A percentile compares a stretch with the other conserved stretches of the same genome.
Evolutionary conservation across 2,113 vertebrate species (phyloP).

Genomic region (Catharus minimus): DNA sequence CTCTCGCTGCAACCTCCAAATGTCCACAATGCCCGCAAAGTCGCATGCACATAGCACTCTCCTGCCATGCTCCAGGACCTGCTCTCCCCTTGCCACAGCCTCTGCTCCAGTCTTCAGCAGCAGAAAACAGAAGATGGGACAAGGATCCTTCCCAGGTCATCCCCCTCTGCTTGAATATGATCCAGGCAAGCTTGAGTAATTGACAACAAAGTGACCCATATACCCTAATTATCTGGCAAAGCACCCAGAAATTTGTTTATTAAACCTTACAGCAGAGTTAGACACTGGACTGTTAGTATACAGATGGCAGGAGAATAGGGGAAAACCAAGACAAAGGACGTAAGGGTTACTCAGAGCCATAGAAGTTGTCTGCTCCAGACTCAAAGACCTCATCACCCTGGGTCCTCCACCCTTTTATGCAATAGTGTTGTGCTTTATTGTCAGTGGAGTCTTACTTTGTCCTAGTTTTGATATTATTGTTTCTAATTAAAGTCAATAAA

Average conservation of each 20-base stretch:
- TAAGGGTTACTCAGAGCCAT: background rate
- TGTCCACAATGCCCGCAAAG: accelerated
- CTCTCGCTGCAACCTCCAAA: accelerated
- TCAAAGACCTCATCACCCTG: background rate
- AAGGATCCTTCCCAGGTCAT: background rate
- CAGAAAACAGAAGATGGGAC: background rate
- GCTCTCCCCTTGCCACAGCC: background rate
- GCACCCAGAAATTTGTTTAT: background rate
- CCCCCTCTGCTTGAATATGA: background rate
- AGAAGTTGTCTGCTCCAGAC: background rate
- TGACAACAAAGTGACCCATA: background rate
- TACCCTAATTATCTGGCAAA: background rate
- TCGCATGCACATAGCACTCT: accelerated
- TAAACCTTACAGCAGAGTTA: background rate
- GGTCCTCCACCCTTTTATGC: background rate
- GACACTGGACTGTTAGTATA: background rate
- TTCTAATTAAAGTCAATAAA: conserved; percentile 31
- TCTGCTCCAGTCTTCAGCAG: accelerated
- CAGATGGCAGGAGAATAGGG: background rate
- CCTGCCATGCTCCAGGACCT: accelerated
- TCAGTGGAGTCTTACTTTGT: background rate
- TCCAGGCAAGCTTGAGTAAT: background rate
- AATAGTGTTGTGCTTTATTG: background rate
- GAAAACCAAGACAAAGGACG: background rate
- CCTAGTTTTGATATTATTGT: background rate